Percentiles rank a stretch among this genome's conserved stretches.
These are phyloP conservation scores for Chloromyia formosa DNA, from an alignment of 2,888 invertebrate genomes.

Conservation along the genomic window DNA sequence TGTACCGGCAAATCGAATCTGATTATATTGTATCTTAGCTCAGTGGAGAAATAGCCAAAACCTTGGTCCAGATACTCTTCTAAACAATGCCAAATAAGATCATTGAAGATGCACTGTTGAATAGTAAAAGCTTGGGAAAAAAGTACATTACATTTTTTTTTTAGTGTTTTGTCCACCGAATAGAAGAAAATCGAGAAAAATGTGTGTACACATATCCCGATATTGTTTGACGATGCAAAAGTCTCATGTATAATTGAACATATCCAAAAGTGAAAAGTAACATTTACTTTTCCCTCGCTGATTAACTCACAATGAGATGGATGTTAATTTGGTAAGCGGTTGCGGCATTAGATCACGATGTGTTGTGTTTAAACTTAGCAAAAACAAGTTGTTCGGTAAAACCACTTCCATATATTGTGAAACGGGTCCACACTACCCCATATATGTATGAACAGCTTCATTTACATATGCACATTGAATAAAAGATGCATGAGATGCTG, in stretches of 20 bases:
- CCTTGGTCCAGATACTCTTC: conserved; percentile 34
- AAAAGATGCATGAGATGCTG: conserved; percentile 19
- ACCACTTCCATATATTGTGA: conserved; percentile 27
- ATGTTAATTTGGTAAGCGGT: background rate
- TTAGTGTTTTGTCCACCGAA: background rate
- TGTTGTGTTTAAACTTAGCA: conserved; percentile 6
- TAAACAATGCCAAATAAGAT: conserved; percentile 2
- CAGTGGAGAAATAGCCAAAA: conserved; percentile 7
- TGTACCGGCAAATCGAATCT: background rate
- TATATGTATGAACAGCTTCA: background rate
- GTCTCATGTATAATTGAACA: background rate
- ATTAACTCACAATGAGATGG: background rate
- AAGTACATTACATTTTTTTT: background rate
- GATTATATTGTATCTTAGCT: background rate
- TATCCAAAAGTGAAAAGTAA: conserved; percentile 30
- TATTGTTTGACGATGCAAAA: conserved; percentile 12
- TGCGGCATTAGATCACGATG: background rate
- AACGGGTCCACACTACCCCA: conserved; percentile 1
- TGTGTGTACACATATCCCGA: background rate
- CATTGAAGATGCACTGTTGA: background rate
- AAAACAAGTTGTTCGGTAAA: conserved; percentile 23
- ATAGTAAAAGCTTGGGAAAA: conserved; percentile 29
- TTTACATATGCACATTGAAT: conserved; percentile 11
- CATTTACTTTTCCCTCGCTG: background rate
- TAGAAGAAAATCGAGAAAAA: no score